Evolutionary conservation across 2,888 invertebrate genomes (phyloP), one percentile per base, ranked within the genome.

Genomic region (Cetonia aurata): DNA sequence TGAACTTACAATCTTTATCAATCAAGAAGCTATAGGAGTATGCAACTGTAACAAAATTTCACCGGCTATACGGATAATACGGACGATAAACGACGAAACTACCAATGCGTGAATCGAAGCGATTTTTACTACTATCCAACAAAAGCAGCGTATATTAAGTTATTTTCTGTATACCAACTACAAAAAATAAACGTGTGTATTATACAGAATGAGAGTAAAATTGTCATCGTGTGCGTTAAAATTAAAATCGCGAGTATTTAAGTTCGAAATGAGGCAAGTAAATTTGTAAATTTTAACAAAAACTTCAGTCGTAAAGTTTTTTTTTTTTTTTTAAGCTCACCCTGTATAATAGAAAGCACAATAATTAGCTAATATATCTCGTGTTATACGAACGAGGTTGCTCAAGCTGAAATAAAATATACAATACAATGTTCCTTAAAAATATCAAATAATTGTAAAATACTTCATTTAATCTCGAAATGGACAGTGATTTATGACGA

Each of bases 1-100:
- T 13, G 15, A 13, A 65, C 41, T 50, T 17, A 65, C 37, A 57
- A 57, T 57, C 48, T 56, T 56, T 56, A 33, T 67, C 67, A 67
- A 67, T 67, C 52, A 65, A 37, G 67, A 67, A 67, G 44, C 69
- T 70, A 70, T 53, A 70, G 69, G 19, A 70, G 69, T 65, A 55
- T 62, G 55, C 69, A 70, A 65, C 69, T 70, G 69, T 56, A 70
- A 70, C 69, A 70, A 65, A 70, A 70, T 69, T 50, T 46, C 48
- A 50, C 31, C 13, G 15, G 41, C 55, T 70, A 15, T 70, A 70
- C 19, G 37, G n/a, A 12, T 17, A 57, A 55, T 55, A 25, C 25
- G 1, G 25, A 25, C 53, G 42, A n/a, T 19, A 57, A 8, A 57
- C 19, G 37, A 41, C 37, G n/a, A n/a, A 42, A 17, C 13, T 37